Conservation (phyloP, 2,797 vertebrate species). For the Chelonia mydas region DNA sequence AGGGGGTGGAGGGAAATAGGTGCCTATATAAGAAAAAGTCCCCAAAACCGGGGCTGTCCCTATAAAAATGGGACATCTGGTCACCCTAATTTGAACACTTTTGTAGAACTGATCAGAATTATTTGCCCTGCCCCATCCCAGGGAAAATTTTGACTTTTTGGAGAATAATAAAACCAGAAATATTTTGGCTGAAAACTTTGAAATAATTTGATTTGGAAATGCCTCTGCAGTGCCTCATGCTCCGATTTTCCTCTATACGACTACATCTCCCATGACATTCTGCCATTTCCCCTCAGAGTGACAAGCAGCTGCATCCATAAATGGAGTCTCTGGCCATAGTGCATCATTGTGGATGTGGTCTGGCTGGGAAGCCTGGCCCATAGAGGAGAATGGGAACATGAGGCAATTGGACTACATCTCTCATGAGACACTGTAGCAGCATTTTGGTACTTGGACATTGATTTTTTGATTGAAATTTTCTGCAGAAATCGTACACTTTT, state of each 20-base stretch:
- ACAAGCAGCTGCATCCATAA: background rate
- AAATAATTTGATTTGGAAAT: background rate
- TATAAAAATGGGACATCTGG: too few relatives aligned
- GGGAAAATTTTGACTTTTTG: background rate
- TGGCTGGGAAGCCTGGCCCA: background rate
- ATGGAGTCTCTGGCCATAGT: background rate
- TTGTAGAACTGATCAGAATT: background rate
- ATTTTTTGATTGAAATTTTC: background rate
- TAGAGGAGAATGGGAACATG: background rate
- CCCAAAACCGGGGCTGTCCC: too few relatives aligned
- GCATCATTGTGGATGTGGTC: background rate
- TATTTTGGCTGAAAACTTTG: background rate
- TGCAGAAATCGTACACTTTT: too few relatives aligned
- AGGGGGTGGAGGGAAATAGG: too few relatives aligned
- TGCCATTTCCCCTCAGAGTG: background rate
- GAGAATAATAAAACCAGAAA: background rate
- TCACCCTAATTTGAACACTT: background rate
- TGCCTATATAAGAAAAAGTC: too few relatives aligned
- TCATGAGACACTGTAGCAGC: background rate
- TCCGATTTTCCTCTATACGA: background rate
- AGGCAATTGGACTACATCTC: background rate
- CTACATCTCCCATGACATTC: rapidly evolving
- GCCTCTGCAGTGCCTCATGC: background rate
- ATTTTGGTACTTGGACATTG: background rate
- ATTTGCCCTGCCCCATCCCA: background rate